Evolutionary conservation across 1,140 invertebrate species (phyloP).

Genomic region (Drosophila varians): DNA sequence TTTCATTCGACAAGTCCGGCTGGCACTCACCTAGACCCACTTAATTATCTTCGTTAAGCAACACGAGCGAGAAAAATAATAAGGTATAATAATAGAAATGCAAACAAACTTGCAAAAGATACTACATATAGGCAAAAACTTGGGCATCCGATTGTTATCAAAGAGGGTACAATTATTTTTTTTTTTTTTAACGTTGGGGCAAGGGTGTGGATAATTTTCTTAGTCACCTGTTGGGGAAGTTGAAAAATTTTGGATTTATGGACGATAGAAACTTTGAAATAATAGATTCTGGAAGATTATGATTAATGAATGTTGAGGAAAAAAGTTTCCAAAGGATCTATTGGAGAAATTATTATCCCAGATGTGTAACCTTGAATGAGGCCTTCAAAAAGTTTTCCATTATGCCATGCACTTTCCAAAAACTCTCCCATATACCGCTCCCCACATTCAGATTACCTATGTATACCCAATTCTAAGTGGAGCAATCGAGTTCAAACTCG

Average conservation of each 20-base stretch:
- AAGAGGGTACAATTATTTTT: conserved; percentile 9
- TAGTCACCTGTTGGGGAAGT: conserved; percentile 23
- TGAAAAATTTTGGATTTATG: conserved; percentile 1
- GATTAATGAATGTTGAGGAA: not conserved
- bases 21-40: conserved; percentile 54
- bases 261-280: too few species aligned
- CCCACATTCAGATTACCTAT: conserved; percentile 14
- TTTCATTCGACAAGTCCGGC: conserved; percentile 39
- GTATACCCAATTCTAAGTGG: conserved; percentile 38
- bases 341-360: not conserved
- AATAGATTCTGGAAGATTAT: not conserved
- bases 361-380: not conserved
- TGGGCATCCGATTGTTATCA: conserved; percentile 43
- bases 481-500: conserved; percentile 52
- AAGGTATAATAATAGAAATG: conserved; percentile 38
- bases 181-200: conserved; percentile 8
- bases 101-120: conserved; percentile 42
- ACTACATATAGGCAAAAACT: conserved; percentile 7
- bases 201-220: conserved; percentile 9
- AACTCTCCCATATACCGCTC: conserved; percentile 8
- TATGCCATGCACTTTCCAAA: not conserved
- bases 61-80: conserved; percentile 22
- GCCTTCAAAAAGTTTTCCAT: conserved; percentile 14
- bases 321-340: not conserved
- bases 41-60: conserved; percentile 63